Evolutionary conservation across 2,797 vertebrate species (phyloP).

Genomic region (Amphiprion clarkii): DNA sequence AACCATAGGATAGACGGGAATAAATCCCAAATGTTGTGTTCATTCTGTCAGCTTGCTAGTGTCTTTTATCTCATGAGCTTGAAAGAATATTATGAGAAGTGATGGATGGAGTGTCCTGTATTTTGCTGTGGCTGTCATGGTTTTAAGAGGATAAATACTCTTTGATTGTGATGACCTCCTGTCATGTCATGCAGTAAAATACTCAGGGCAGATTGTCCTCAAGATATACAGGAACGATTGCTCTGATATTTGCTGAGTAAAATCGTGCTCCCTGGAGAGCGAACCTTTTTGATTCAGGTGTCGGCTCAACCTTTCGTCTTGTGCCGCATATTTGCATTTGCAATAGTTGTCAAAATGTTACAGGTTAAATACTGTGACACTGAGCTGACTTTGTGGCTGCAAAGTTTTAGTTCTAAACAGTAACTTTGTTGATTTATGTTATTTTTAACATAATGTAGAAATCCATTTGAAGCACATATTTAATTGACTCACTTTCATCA

Average conservation of each 20-base stretch:
- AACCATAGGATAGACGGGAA: no score
- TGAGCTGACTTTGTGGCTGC: not conserved
- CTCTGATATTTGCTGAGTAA: not conserved
- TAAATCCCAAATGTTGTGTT: no score
- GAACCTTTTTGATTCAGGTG: not conserved
- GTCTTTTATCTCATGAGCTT: not conserved
- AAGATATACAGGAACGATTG: no score
- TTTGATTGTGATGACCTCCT: not conserved
- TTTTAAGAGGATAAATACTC: not conserved
- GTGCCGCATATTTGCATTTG: not conserved
- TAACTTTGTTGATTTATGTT: not conserved
- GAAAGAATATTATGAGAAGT: not conserved
- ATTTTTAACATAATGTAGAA: conserved; percentile 3
- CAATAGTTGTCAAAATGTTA: not conserved
- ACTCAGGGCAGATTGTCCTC: not conserved
- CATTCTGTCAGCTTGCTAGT: not conserved
- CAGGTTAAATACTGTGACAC: not conserved
- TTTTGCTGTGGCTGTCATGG: not conserved
- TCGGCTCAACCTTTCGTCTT: not conserved
- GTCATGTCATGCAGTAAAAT: not conserved
- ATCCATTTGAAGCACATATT: not conserved
- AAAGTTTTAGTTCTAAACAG: not conserved
- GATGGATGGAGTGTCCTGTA: not conserved
- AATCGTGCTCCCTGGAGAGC: not conserved
- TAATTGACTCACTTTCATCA: conserved; percentile 3